Percentiles rank a stretch among this genome's conserved stretches.
Evolutionary conservation across 2,113 vertebrate genomes (phyloP).

Genomic region (Mormyrus iriodes): DNA sequence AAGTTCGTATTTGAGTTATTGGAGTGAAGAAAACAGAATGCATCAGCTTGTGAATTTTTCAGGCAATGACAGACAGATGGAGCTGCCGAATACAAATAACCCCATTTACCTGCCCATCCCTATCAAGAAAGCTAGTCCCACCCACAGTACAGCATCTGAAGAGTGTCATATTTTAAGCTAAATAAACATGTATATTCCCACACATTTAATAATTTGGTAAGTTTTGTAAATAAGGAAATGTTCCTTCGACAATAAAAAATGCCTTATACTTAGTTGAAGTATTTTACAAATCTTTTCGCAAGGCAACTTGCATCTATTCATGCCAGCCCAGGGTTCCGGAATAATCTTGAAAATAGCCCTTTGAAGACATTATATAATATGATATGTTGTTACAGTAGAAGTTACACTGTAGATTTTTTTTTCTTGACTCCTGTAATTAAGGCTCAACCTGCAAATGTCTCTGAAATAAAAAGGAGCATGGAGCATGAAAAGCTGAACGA

Average conservation of each 20-base stretch:
- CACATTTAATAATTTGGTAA: not conserved
- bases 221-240: not conserved
- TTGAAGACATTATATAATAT: not conserved
- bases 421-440: not conserved
- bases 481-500: conserved; percentile 24
- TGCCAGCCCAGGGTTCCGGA: not conserved
- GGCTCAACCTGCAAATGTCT: not conserved
- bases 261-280: not conserved
- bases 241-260: not conserved
- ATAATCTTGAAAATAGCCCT: not conserved
- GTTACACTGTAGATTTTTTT: not conserved
- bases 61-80: not conserved
- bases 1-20: not conserved
- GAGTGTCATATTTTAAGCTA: not conserved
- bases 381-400: not conserved
- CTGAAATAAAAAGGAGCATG: conserved; percentile 9
- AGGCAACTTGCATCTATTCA: not conserved
- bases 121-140: not conserved
- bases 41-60: not conserved
- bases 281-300: not conserved
- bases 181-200: not conserved
- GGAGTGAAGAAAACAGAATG: not conserved
- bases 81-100: not conserved
- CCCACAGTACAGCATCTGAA: not conserved
- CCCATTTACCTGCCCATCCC: not conserved